Evolutionary conservation across 2,113 vertebrate species (phyloP).

Genomic region (Phylloscopus whistleri): DNA sequence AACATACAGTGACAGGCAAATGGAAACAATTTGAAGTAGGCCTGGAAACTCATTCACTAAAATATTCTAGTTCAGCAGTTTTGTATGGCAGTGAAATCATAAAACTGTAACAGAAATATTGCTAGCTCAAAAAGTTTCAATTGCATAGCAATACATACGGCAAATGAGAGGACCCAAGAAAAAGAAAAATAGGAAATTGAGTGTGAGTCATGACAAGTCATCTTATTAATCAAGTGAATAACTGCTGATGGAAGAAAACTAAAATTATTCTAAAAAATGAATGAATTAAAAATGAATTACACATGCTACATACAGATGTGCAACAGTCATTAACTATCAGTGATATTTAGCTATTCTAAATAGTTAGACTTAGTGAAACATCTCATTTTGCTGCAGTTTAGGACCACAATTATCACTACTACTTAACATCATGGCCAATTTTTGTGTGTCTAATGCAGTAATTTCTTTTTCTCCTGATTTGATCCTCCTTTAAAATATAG

Average conservation of each 20-base stretch:
- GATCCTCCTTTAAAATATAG: neutral
- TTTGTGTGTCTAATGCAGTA: neutral
- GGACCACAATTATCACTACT: neutral
- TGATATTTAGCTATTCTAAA: neutral
- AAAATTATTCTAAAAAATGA: neutral
- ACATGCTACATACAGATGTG: neutral
- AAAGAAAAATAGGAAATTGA: neutral
- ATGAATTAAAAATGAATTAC: neutral
- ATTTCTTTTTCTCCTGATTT: neutral
- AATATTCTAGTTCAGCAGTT: neutral
- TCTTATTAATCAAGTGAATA: neutral
- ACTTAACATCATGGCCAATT: neutral
- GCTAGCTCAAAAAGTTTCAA: neutral
- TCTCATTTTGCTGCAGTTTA: neutral
- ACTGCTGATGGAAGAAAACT: neutral
- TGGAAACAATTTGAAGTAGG: neutral
- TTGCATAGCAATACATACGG: neutral
- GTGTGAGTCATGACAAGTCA: neutral
- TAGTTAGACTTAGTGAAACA: neutral
- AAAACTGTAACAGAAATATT: constrained; percentile 10
- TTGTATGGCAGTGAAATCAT: neutral
- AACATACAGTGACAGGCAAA: neutral
- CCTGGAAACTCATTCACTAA: neutral
- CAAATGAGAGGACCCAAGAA: neutral
- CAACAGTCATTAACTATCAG: neutral